These are phyloP conservation scores for Zoanthus solanderi DNA, from an alignment of 92 coral and sea anemone genomes.

Conservation along the genomic window DNA sequence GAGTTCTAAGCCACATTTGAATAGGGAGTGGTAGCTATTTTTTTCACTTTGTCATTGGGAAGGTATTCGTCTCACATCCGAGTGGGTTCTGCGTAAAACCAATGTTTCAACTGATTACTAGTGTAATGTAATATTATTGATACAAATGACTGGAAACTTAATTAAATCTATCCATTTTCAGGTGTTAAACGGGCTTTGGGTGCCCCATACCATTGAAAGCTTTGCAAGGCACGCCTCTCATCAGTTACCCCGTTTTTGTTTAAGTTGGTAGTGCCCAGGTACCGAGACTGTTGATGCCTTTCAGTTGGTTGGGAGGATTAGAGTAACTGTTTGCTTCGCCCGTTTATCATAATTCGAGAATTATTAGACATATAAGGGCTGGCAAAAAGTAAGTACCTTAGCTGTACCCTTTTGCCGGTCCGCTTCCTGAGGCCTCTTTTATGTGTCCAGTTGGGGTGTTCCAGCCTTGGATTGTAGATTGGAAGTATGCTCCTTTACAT, in stretches of 20 bases:
- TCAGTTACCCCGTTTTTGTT: conserved; percentile 65
- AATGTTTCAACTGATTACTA: conserved; percentile 70
- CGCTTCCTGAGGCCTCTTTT: not conserved
- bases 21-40: conserved; percentile 24
- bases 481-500: conserved; percentile 40
- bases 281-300: conserved; percentile 72
- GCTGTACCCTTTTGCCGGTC: not conserved
- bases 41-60: conserved; percentile 23
- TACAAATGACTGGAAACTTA: conserved; percentile 61
- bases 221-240: conserved; percentile 53
- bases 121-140: conserved; percentile 64
- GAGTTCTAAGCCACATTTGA: conserved; percentile 60
- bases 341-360: not conserved
- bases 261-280: conserved; percentile 64
- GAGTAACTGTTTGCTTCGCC: conserved; percentile 73
- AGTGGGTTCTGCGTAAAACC: conserved; percentile 62
- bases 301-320: conserved; percentile 64
- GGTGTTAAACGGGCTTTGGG: conserved; percentile 56
- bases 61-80: conserved; percentile 53
- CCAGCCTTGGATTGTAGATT: conserved; percentile 53
- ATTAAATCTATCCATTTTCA: conserved; percentile 55
- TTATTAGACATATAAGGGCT: too few relatives aligned
- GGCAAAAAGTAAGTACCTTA: too few relatives aligned
- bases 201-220: conserved; percentile 59
- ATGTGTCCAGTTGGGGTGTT: conserved; percentile 24